These are phyloP conservation scores for Epizoanthus scotinus DNA, from an alignment of 92 coral and sea anemone species.

Conservation along the genomic window DNA sequence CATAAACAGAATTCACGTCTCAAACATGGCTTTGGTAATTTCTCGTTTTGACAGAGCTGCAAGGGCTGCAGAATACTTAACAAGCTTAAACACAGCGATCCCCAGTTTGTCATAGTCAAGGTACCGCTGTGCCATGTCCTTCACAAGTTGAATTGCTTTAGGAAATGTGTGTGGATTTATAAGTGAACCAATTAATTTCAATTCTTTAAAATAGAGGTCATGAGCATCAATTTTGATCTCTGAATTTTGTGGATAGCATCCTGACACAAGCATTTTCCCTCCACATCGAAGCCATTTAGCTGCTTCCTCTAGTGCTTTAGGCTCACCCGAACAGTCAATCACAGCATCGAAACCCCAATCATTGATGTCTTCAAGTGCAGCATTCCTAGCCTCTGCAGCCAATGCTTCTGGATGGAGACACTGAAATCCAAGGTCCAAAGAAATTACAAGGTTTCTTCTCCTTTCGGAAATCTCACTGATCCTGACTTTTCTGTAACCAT, in stretches of 20 bases:
- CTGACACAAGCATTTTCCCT: conserved; percentile 82
- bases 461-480: conserved; percentile 84
- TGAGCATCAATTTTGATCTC: conserved; percentile 77
- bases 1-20: conserved; percentile 46
- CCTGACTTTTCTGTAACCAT: conserved; percentile 90
- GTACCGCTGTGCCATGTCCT: conserved; percentile 83
- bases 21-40: conserved; percentile 90
- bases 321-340: conserved; percentile 81
- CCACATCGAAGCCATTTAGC: conserved; percentile 79
- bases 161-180: conserved; percentile 91
- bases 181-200: conserved; percentile 78
- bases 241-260: conserved; percentile 83
- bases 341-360: conserved; percentile 92
- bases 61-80: conserved; percentile 76
- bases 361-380: conserved; percentile 43
- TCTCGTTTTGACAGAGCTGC: conserved; percentile 65
- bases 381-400: conserved; percentile 56
- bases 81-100: conserved; percentile 69
- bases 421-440: conserved; percentile 68
- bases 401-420: conserved; percentile 78
- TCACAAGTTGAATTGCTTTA: conserved; percentile 83
- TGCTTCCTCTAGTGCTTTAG: conserved; percentile 76
- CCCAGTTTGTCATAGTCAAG: conserved; percentile 84
- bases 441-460: conserved; percentile 75
- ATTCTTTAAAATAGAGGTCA: conserved; percentile 71